Percentiles rank a stretch among this genome's conserved stretches.
phyloP scores from a whole-genome alignment of 2,113 vertebrate species.

The Limanda limanda region DNA sequence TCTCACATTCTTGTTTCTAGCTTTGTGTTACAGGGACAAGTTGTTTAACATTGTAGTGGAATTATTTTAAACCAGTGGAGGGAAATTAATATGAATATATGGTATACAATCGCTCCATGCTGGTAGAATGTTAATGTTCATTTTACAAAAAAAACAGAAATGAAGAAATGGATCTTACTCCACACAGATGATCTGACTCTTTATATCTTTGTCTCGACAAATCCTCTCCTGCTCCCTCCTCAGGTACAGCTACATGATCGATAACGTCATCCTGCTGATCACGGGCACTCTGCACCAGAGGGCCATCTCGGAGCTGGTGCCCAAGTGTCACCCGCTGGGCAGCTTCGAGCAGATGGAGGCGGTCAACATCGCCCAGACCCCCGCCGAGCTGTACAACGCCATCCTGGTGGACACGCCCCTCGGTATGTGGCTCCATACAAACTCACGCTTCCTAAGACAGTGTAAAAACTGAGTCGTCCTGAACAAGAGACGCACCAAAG shows the following conservation, averaged over 20 bases:
- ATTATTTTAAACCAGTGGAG: no score
- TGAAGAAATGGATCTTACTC: background rate
- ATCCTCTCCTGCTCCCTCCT: background rate
- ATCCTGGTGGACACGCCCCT: conserved; percentile 98
- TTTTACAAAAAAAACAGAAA: background rate
- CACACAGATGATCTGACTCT: background rate
- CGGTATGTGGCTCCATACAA: conserved; percentile 76
- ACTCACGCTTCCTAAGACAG: no score
- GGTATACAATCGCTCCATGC: no score
- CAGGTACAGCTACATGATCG: conserved; percentile 99
- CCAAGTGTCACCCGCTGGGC: conserved; percentile 96
- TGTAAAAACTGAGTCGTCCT: background rate
- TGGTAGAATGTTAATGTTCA: background rate
- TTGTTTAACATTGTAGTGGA: no score
- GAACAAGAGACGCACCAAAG: conserved; percentile 30
- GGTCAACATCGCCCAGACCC: conserved; percentile 98
- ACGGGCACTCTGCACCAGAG: conserved; percentile 97
- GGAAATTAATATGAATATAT: no score
- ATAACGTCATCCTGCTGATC: conserved; percentile 98
- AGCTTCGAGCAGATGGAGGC: conserved; percentile 99
- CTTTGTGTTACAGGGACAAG: no score
- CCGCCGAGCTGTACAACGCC: conserved; percentile 97
- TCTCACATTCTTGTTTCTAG: no score
- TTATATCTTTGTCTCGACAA: background rate
- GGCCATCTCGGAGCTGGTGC: conserved; percentile 94